Evolutionary conservation across 2,888 invertebrate genomes (phyloP), one percentile per base, ranked within the genome.

Genomic region (Rhagonycha fulva): DNA sequence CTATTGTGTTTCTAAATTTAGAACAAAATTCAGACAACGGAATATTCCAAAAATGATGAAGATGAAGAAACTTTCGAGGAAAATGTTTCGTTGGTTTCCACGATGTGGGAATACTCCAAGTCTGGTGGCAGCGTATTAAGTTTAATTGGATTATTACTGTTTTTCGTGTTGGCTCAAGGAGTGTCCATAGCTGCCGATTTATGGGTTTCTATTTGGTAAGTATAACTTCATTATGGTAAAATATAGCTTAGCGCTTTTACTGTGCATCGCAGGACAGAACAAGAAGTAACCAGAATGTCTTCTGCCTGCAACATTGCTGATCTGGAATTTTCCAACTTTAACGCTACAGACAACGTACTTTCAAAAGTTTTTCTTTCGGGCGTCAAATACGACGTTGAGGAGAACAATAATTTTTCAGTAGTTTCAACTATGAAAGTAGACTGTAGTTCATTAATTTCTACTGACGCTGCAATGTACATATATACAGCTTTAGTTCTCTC

Each of bases 401-500:
- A n/a, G 3, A 9, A n/a, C 1, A 26, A 23, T 9, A 24, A 10
- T 24, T 7, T 66, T 12, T n/a, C 14, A 0, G n/a, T 9, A 24
- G 19, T 1, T 1, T 3, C 23, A 0, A n/a, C 12, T 24, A 11
- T 12, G 14, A 26, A 47, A 4, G 24, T 28, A 5, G 62, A 71
- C 9, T 28, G 75, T 23, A 24, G 14, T 32, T 32, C 66, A 0
- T 66, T 66, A 66, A 67, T 75, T 14, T 5, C 61, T 9, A 68
- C 67, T 2, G 9, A 68, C 12, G 72, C 79, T 12, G 84, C 85
- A 19, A 86, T 89, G 60, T 87, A 87, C 67, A 79, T 89, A 26
- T 89, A 89, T 74, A 84, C 86, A 0, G 84, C 82, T 5, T 80
- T 87, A 12, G 87, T 89, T 0, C 3, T 84, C 0, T 30, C 78